A percentile compares a stretch with the other conserved stretches of the same genome.
Conservation (phyloP, 2,113 vertebrate genomes). For the Capra hircus region DNA sequence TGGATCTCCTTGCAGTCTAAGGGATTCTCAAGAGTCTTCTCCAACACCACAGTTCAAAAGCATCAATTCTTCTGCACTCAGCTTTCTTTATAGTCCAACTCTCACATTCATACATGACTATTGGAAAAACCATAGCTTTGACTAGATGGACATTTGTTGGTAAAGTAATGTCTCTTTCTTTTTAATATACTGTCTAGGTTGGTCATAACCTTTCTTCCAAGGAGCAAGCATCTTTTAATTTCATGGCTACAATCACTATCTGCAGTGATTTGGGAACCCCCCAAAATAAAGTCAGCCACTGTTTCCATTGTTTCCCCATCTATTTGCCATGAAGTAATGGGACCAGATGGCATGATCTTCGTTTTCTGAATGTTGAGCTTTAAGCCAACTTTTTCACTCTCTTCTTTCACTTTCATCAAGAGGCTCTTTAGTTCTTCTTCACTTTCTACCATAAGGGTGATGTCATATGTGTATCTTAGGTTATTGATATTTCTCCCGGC, state of each 20-base stretch:
- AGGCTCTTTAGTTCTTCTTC: background rate
- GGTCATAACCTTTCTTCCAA: background rate
- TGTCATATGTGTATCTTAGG: background rate
- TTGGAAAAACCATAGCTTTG: background rate
- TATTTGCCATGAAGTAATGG: background rate
- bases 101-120: background rate
- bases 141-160: background rate
- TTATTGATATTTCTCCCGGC: background rate
- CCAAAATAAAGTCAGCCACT: background rate
- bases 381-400: background rate
- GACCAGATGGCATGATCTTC: background rate
- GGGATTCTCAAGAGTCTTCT: background rate
- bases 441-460: background rate
- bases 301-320: background rate
- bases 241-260: background rate
- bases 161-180: background rate
- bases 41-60: background rate
- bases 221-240: background rate
- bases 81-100: background rate
- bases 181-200: background rate
- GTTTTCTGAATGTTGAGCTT: background rate
- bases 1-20: background rate
- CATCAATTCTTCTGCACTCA: background rate
- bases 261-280: background rate
- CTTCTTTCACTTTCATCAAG: background rate